Evolutionary conservation across 2,888 invertebrate genomes (phyloP).

Genomic region (Eupelmus urozonus): DNA sequence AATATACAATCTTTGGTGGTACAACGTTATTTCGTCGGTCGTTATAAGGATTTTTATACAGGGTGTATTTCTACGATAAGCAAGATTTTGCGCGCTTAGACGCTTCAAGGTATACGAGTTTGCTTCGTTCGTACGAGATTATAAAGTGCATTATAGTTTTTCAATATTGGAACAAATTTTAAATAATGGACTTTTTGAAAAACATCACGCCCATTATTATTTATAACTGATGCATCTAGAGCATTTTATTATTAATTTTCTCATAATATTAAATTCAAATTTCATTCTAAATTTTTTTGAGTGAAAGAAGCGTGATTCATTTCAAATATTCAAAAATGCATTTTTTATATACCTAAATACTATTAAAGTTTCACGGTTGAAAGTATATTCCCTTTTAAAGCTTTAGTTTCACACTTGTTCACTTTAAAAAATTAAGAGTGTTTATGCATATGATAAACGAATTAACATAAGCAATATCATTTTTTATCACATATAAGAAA

Average conservation of each 20-base stretch:
- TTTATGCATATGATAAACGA: conserved; percentile 36
- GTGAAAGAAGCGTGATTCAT: conserved; percentile 9
- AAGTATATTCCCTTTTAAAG: background rate
- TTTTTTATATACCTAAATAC: conserved; percentile 3
- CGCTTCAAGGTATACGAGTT: conserved; percentile 53
- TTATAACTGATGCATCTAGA: background rate
- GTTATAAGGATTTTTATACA: conserved; percentile 60
- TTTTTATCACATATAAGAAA: conserved; percentile 28
- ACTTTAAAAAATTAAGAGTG: conserved; percentile 23
- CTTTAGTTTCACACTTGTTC: conserved; percentile 5
- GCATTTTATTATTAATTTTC: background rate
- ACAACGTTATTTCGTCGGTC: conserved; percentile 56
- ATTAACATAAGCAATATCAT: conserved; percentile 40
- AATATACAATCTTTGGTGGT: conserved; percentile 55
- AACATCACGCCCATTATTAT: conserved; percentile 12
- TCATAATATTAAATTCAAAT: background rate
- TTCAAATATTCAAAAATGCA: conserved; percentile 5
- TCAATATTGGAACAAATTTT: background rate
- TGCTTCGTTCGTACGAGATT: conserved; percentile 44
- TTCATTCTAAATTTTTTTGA: conserved; percentile 18
- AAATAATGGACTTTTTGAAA: conserved; percentile 28
- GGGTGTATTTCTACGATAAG: conserved; percentile 58
- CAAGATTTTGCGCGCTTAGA: conserved; percentile 46
- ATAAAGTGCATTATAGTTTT: conserved; percentile 11
- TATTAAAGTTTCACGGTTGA: background rate